Evolutionary conservation across 1,140 invertebrate species (phyloP), one percentile per base, ranked within the genome.

Genomic region (Ruditapes philippinarum): DNA sequence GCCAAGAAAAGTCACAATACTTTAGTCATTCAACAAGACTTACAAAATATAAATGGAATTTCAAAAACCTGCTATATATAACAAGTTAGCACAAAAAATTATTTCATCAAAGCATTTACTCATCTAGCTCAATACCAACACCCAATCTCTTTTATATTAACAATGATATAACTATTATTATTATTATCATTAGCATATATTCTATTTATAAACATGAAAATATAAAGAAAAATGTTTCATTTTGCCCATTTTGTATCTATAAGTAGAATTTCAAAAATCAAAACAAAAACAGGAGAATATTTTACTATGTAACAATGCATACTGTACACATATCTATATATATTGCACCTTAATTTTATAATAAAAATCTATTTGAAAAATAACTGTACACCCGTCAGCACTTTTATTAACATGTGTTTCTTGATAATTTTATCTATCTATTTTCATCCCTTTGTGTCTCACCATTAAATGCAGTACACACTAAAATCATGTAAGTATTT

Each of bases 171-270:
- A 74, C 25, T 11, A 49, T 78, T 14, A 36, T 78, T n/a, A 36
- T 78, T 57, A 36, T 57, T 57, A 57, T 78, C n/a, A 78, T 78
- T 57, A 54, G 54, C 54, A 78, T 36, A 54, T 78, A 78, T 78
- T 25, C 36, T 51, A 78, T 19, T 54, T 49, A 54, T 40, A n/a
- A 78, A 49, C 74, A 78, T 33, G 74, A 78, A 78, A 78, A 78
- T 78, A 78, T 78, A 78, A 78, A 78, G 73, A 76, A 51, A 76
- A 78, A 78, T 33, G 74, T 49, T 78, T 49, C n/a, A 78, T 36
- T 49, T 54, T 28, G 33, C 38, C 65, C 17, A 54, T 54, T 54
- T 40, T 19, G 7, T 42, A 78, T 78, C 36, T 74, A 74, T 33
- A 78, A 49, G 45, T 51, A 78, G 74, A 78, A 54, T 54, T 78